Evolutionary conservation across 1,140 invertebrate genomes (phyloP), one percentile per base, ranked within the genome.

Genomic region (Drosophila punjabiensis): DNA sequence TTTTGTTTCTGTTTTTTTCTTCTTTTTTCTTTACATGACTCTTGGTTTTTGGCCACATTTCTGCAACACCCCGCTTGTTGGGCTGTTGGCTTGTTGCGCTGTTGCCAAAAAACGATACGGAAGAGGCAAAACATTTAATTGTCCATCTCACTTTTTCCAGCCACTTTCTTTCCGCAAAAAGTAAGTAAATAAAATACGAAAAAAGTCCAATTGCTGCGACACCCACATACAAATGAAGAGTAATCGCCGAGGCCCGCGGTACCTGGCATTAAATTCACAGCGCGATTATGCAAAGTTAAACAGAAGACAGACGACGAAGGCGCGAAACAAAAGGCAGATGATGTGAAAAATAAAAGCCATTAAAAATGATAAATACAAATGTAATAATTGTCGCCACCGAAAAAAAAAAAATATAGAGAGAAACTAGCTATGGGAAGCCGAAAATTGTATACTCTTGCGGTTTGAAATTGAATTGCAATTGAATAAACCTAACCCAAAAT

Each of bases 141-240:
- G 53, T 56, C 33, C 53, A 56, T 56, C 53, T 56, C 33, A 56
- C 53, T 56, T 56, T 56, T 56, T 56, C 53, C 18, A 24, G 53
- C 33, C 53, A 56, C 53, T 56, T 56, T 56, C 53, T 56, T 56
- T 56, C 53, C 53, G 53, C 53, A 56, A 56, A 56, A 56, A 52
- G 16, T 7, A 6, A 32, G 50, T 52, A 18, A 52, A 50, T 50
- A 50, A 52, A 52, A 52, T 30, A 0, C 7, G 5, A 55, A 55
- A 56, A 55, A 20, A 55, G 18, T 55, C 53, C 53, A 37, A 56
- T 56, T 37, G 53, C 32, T 56, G 53, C 53, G 53, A 56, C 53
- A 56, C 53, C 53, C 53, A 56, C 53, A 56, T 56, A 56, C 53
- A 37, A 56, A 56, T 56, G 32, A 55, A 55, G 53, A 55, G 53